These are phyloP conservation scores for Pipistrellus pipistrellus DNA, from an alignment of 2,797 vertebrate species.

Conservation along the genomic window DNA sequence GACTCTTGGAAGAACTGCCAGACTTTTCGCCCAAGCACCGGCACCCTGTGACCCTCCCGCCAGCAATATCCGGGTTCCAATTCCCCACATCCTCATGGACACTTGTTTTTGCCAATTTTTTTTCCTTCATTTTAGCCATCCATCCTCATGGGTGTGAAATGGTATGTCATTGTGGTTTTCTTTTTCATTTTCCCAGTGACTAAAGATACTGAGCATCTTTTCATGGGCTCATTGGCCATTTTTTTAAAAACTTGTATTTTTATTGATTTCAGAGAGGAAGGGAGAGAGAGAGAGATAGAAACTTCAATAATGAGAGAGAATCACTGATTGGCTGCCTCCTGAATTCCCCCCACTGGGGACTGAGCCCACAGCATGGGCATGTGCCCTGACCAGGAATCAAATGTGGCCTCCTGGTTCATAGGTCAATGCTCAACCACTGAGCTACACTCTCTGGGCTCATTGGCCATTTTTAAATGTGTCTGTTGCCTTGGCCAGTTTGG, in stretches of 20 bases:
- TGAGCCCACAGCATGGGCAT: too few species aligned
- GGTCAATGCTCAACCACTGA: too few species aligned
- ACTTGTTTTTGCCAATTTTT: background rate
- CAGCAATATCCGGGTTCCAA: background rate
- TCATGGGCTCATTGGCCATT: background rate
- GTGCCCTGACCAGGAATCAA: too few species aligned
- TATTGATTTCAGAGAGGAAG: too few species aligned
- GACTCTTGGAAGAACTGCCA: background rate
- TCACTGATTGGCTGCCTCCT: too few species aligned
- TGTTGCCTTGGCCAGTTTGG: too few species aligned
- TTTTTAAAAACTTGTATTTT: background rate
- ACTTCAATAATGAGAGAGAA: too few species aligned
- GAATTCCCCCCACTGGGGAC: too few species aligned
- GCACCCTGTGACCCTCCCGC: background rate
- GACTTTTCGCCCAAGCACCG: background rate
- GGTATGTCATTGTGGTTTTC: background rate
- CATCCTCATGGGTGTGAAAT: background rate
- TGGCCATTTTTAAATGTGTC: too few species aligned
- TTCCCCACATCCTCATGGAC: background rate
- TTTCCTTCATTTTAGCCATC: background rate
- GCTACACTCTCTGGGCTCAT: too few species aligned
- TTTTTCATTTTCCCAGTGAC: background rate
- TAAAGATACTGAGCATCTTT: background rate
- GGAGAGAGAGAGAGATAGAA: too few species aligned
- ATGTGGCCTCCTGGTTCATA: too few species aligned